Conservation (phyloP, 2,113 vertebrate species). For the Rhynchomys soricoides region DNA sequence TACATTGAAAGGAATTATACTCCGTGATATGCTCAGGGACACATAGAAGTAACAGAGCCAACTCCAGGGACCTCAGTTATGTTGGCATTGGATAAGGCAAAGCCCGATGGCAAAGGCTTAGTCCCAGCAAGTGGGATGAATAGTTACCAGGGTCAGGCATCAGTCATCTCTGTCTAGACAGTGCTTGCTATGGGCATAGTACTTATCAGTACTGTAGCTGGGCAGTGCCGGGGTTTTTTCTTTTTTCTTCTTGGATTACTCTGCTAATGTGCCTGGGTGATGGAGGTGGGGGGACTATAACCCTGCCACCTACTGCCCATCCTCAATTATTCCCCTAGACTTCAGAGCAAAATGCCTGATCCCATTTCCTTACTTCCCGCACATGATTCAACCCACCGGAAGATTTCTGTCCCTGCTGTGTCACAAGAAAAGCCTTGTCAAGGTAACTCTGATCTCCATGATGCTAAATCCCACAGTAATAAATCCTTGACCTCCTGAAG, state of each 20-base stretch:
- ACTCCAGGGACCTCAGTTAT: not conserved
- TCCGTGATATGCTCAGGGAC: not conserved
- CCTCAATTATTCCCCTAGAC: not conserved
- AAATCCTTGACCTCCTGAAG: not conserved
- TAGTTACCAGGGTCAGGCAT: not conserved
- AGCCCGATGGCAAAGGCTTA: not conserved
- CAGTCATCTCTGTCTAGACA: not conserved
- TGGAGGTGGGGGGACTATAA: rapidly evolving
- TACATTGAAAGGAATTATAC: not conserved
- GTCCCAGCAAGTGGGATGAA: not conserved
- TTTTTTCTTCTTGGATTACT: not conserved
- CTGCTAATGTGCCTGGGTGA: not conserved
- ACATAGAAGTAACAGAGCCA: not conserved
- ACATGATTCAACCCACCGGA: not conserved
- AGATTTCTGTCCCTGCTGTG: not conserved
- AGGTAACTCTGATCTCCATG: not conserved
- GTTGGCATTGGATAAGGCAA: not conserved
- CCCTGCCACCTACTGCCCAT: not conserved
- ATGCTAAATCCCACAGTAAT: not conserved
- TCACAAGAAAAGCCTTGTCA: not conserved
- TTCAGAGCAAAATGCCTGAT: not conserved
- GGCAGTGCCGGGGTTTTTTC: not conserved
- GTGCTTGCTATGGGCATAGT: not conserved
- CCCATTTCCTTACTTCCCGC: not conserved
- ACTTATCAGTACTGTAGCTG: not conserved